Evolutionary conservation across 2,797 vertebrate species (phyloP).

Genomic region (Moxostoma hubbsi): DNA sequence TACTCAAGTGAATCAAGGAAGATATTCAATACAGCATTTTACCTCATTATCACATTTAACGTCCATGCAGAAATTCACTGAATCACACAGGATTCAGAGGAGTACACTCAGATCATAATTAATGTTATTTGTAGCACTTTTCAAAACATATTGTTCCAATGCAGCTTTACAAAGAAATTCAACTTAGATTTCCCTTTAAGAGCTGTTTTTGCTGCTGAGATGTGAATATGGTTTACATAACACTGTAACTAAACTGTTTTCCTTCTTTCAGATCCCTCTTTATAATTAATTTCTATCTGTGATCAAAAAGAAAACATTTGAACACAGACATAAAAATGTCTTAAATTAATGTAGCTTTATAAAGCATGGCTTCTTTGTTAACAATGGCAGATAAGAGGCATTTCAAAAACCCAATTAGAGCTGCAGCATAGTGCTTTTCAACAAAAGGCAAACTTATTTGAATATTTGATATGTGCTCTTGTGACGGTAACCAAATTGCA

Average conservation of each 20-base stretch:
- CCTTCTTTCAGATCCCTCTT: background rate
- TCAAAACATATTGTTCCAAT: no score
- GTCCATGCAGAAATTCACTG: background rate
- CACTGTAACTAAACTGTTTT: background rate
- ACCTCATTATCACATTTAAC: conserved; percentile 6
- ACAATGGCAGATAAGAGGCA: background rate
- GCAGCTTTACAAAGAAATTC: no score
- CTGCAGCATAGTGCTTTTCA: background rate
- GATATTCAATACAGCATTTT: conserved; percentile 29
- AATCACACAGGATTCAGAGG: background rate
- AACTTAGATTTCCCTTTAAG: background rate
- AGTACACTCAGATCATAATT: background rate
- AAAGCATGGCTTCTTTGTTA: background rate
- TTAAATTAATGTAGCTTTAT: background rate
- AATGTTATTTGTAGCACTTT: no score
- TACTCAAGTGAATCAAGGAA: conserved; percentile 19
- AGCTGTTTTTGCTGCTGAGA: background rate
- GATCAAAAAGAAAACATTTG: conserved; percentile 12
- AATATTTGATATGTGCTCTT: background rate
- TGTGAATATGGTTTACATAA: background rate
- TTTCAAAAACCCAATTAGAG: conserved; percentile 25
- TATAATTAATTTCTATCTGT: background rate
- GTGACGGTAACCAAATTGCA: conserved; percentile 24
- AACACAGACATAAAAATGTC: conserved; percentile 6
- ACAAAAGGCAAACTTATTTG: background rate